phyloP scores from a whole-genome alignment of 2,797 vertebrate species.

The Melanotaenia parkinsoni region DNA sequence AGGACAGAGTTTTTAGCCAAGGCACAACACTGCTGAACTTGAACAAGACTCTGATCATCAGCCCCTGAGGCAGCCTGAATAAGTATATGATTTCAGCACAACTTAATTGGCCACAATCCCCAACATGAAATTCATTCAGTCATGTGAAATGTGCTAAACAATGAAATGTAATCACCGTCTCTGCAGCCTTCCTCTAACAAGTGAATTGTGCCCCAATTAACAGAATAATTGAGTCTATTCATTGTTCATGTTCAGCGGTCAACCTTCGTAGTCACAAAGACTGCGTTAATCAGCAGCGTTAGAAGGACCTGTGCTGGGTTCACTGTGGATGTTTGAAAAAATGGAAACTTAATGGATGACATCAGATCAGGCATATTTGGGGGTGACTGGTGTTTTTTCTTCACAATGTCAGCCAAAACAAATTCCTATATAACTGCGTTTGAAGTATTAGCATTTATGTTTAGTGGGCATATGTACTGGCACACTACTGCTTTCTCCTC shows the following conservation, averaged over 20 bases:
- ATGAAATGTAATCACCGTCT: constrained; percentile 61
- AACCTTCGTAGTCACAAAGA: constrained; percentile 36
- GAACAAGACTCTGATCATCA: constrained; percentile 68
- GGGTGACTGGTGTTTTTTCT: constrained; percentile 66
- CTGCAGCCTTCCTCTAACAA: constrained; percentile 50
- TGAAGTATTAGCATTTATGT: constrained; percentile 42
- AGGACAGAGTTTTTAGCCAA: constrained; percentile 67
- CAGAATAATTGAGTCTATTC: constrained; percentile 53
- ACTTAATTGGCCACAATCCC: constrained; percentile 45
- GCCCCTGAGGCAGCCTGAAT: constrained; percentile 55
- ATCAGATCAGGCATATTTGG: constrained; percentile 57
- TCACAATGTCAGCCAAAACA: constrained; percentile 51
- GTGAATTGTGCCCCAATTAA: constrained; percentile 52
- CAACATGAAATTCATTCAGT: constrained; percentile 52
- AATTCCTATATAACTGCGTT: constrained; percentile 52
- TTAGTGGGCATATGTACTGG: constrained; percentile 34
- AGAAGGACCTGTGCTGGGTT: constrained; percentile 26
- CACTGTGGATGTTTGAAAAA: constrained; percentile 44
- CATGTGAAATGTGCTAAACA: constrained; percentile 56
- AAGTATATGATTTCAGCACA: constrained; percentile 67
- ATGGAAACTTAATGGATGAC: constrained; percentile 68
- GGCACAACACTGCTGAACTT: constrained; percentile 69
- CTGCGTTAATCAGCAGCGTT: constrained; percentile 61
- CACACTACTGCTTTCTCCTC: constrained; percentile 33
- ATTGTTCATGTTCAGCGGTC: constrained; percentile 61